These are phyloP conservation scores for Elephas maximus DNA, from an alignment of 2,113 vertebrate species.

Conservation along the genomic window DNA sequence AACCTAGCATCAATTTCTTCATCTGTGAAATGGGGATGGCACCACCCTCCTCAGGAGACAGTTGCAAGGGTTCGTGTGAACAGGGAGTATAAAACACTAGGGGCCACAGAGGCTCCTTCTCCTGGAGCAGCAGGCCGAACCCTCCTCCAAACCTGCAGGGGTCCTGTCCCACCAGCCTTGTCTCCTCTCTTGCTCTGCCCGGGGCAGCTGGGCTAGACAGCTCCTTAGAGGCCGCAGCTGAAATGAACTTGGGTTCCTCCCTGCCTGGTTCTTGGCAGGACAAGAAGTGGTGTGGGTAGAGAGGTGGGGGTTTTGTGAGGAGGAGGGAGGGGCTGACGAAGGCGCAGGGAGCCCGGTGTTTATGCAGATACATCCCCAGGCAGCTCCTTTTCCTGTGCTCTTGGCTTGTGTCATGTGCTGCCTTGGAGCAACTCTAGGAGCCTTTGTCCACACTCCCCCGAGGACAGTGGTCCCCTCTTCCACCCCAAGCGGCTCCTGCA, in stretches of 20 bases:
- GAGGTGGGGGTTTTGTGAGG: neutral
- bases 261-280: neutral
- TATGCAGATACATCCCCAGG: neutral
- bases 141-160: neutral
- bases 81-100: neutral
- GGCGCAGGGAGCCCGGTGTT: rapidly evolving
- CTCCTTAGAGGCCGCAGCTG: neutral
- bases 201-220: neutral
- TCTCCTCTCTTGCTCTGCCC: neutral
- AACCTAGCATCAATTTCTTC: neutral
- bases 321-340: neutral
- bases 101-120: rapidly evolving
- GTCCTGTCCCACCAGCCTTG: neutral
- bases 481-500: neutral
- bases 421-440: neutral
- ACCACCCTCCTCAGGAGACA: neutral
- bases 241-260: neutral
- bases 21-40: neutral
- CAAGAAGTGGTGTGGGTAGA: neutral
- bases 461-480: rapidly evolving
- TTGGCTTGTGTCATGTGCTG: neutral
- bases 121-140: neutral
- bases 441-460: neutral
- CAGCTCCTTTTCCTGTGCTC: neutral
- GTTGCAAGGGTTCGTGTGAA: neutral